Base-by-base conservation (phyloP, 1,140 invertebrate genomes). In the Drosophila virilis region DNA sequence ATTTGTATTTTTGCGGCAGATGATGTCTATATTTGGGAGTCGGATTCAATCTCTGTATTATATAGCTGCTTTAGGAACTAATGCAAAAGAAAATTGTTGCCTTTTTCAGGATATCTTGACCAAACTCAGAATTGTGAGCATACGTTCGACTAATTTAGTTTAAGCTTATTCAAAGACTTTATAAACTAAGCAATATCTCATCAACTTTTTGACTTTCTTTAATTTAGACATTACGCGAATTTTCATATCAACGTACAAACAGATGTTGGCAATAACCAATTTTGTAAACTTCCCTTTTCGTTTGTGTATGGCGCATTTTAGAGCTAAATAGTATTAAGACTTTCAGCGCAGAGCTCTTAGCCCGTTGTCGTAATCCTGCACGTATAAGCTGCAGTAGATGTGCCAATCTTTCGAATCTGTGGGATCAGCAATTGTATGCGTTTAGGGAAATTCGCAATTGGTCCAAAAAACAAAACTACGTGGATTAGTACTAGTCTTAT, bases 371-470 rank as follows among this genome's bases (percentile, higher is more conserved):
- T 45, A 60, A 35, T 85, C 75, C 78, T 82, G 82, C 68, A 82
- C 48, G 65, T 68, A 86, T 54, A 86, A 51, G 50, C 83, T 77
- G 78, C 79, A 78, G 71, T 86, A 86, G 67, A 61, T 46, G 45
- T 78, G 82, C 82, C 82, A 86, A 86, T 86, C 82, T 88, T 79
- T 88, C n/a, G 83, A 82, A 86, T 86, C 82, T 86, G 82, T 79
- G 76, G 82, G 60, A 74, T 85, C 70, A 80, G 75, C 66, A 85
- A 77, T 75, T 67, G 57, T 54, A 28, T 52, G 22, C 54, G 64
- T 65, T 64, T 58, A 40, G 7, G 17, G 17, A 54, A 74, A 45
- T 52, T 54, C 42, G 32, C 33, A 12, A 60, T 69, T 78, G 69
- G 67, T 62, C 65, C 73, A 83, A 43, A 43, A 45, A 51, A 51